Conservation (phyloP, 2,797 vertebrate species). For the Nasua narica region DNA sequence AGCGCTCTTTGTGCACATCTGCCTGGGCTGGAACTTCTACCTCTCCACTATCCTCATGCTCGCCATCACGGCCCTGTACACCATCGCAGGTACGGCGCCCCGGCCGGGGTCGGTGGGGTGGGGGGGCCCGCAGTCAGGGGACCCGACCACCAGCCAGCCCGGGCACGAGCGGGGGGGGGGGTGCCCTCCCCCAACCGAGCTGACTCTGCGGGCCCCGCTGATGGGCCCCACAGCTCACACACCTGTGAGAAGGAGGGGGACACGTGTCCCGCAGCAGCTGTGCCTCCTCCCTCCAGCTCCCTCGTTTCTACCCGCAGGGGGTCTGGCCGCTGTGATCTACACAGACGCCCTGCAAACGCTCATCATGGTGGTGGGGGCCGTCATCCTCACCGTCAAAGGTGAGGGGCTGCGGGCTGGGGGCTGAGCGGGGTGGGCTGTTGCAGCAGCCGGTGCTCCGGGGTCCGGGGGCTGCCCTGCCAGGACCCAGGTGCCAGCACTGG, state of each 20-base stretch:
- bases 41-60: slow-evolving; percentile 92
- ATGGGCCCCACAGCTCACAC: not conserved
- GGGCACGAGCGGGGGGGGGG: not conserved
- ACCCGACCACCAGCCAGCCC: not conserved
- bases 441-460: not conserved
- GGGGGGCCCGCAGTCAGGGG: not conserved
- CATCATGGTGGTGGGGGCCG: slow-evolving; percentile 91
- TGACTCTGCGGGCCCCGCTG: fast-evolving
- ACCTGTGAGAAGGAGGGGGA: not conserved
- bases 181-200: not conserved
- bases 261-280: fast-evolving
- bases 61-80: slow-evolving; percentile 90
- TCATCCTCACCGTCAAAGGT: slow-evolving; percentile 91
- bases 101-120: fast-evolving
- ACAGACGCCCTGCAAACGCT: slow-evolving; percentile 92
- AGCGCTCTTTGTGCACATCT: slow-evolving; percentile 93
- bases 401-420: not conserved
- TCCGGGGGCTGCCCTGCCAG: not conserved
- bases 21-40: slow-evolving; percentile 95
- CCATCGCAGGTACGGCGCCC: slow-evolving; percentile 87
- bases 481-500: not conserved
- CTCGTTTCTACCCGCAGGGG: slow-evolving; percentile 82
- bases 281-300: not conserved
- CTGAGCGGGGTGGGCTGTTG: not conserved
- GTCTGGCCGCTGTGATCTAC: slow-evolving; percentile 93